A percentile compares a stretch with the other conserved stretches of the same genome.
Evolutionary conservation across 2,888 invertebrate species (phyloP).

Genomic region (Halocaridina rubra): DNA sequence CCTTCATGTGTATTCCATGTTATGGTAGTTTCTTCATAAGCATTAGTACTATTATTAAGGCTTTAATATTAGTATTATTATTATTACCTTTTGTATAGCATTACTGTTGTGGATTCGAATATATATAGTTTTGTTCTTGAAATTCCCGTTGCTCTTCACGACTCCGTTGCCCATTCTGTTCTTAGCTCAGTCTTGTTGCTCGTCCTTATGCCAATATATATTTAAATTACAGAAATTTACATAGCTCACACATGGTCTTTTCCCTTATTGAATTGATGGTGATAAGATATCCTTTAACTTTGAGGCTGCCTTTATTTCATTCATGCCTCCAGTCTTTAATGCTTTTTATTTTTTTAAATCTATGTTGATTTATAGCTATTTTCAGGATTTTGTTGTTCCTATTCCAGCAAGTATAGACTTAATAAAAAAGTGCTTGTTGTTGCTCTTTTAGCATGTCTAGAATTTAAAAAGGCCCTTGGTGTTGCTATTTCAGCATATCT

Average conservation of each 20-base stretch:
- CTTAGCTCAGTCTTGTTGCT: neutral
- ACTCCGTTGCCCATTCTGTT: conserved; percentile 16
- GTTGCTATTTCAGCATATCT: no score
- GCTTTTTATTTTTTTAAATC: no score
- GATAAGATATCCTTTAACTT: neutral
- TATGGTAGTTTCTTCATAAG: neutral
- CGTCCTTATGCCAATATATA: neutral
- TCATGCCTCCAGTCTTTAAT: neutral
- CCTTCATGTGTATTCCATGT: neutral
- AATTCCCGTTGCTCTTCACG: neutral
- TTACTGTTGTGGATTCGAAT: neutral
- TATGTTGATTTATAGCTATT: no score
- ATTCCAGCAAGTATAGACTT: no score
- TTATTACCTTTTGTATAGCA: neutral
- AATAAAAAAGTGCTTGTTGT: no score
- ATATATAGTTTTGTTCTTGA: conserved; percentile 9
- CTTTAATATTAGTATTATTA: neutral
- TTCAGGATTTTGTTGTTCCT: no score
- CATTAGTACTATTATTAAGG: neutral
- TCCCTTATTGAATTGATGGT: neutral
- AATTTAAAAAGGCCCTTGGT: no score
- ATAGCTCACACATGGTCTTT: neutral
- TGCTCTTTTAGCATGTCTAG: no score
- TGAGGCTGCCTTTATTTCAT: neutral
- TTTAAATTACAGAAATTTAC: neutral